Evolutionary conservation across 1,140 invertebrate genomes (phyloP).

Genomic region (Andricus grossulariae): DNA sequence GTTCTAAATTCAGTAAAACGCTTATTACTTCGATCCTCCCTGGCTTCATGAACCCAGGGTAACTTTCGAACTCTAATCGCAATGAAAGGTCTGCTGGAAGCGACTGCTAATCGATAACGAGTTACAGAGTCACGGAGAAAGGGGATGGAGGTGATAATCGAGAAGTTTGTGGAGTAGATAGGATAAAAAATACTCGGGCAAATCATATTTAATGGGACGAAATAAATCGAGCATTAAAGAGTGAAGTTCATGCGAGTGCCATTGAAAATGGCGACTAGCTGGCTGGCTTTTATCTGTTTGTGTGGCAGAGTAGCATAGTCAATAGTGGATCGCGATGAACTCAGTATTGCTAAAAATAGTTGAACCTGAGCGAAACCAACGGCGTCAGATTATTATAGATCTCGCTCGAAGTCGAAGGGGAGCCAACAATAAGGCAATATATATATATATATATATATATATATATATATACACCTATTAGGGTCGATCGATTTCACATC

Average conservation of each 20-base stretch:
- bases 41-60: not conserved
- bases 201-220: conserved; percentile 3
- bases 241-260: conserved; percentile 45
- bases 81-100: conserved; percentile 21
- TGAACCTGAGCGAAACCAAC: conserved; percentile 21
- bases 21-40: not conserved
- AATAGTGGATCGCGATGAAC: conserved; percentile 58
- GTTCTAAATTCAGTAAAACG: not conserved
- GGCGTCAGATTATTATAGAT: conserved; percentile 6
- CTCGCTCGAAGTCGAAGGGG: not conserved
- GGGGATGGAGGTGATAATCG: not conserved
- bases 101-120: conserved; percentile 38
- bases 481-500: conserved; percentile 17
- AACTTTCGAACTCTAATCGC: not conserved
- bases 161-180: not conserved
- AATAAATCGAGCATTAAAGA: conserved; percentile 29
- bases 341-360: conserved; percentile 60
- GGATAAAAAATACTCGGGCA: not conserved
- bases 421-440: not conserved
- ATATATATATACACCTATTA: not conserved
- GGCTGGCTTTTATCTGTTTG: conserved; percentile 24
- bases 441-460: not conserved
- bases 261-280: conserved; percentile 54
- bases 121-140: conserved; percentile 2
- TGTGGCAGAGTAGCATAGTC: not conserved